Conservation (phyloP, 2,888 invertebrate genomes). For the Adineta ricciae region DNA sequence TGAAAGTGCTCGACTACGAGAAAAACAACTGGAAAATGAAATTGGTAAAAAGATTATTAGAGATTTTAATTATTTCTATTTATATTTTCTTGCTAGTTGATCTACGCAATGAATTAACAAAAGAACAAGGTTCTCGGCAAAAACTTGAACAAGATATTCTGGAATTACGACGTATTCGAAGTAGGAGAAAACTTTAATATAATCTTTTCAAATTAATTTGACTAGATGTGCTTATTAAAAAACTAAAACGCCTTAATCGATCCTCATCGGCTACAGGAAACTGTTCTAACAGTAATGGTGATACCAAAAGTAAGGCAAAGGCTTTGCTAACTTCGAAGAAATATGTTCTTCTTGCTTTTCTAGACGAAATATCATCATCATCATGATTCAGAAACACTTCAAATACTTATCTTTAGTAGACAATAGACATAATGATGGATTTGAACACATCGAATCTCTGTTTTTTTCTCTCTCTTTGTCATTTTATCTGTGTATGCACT, state of each 20-base stretch:
- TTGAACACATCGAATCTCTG: constrained; percentile 8
- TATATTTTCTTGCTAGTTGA: not conserved
- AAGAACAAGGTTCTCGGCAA: not conserved
- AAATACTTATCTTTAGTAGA: not conserved
- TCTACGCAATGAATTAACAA: not conserved
- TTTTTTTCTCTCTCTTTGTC: not conserved
- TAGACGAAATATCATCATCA: not conserved
- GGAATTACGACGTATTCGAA: not conserved
- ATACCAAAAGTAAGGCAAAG: not conserved
- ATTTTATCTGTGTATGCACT: constrained; percentile 9
- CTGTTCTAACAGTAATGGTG: not conserved
- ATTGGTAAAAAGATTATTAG: not conserved
- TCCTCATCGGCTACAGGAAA: not conserved
- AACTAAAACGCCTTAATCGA: not conserved
- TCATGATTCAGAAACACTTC: not conserved
- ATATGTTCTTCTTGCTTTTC: no score
- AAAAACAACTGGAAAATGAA: not conserved
- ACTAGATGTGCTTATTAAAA: not conserved
- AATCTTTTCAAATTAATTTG: not conserved
- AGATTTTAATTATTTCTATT: no score
- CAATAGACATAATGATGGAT: not conserved
- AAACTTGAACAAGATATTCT: not conserved
- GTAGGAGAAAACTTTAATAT: not conserved
- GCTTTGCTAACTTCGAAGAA: no score
- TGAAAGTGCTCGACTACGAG: not conserved